Base-by-base conservation (phyloP, 2,113 vertebrate genomes). In the Paratilapia polleni region DNA sequence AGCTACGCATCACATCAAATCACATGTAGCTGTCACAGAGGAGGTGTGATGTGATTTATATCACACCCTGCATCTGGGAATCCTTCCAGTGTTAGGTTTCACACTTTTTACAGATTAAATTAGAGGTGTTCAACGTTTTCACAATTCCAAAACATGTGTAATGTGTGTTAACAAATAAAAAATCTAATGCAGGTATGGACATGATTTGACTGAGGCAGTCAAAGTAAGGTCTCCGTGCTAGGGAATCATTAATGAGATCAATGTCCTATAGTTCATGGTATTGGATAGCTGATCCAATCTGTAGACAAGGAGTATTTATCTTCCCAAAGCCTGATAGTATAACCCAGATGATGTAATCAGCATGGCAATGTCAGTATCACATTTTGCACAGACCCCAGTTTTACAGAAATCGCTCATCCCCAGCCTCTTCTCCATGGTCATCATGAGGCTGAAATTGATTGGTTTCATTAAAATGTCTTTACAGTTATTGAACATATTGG, bases 11-110 rank as follows among this genome's bases (percentile, higher is more conserved):
- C 38, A 24, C 61, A 49, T 78, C 43, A 31, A 64, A 66, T 83
- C 31, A 58, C 62, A 73, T n/a, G 58, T 8, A 84, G 81, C 81
- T 85, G 83, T 84, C 75, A 78, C 64, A 56, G 56, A 20, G 38
- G 54, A 77, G 74, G 38, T 60, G 77, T 8, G 11, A 63, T 60
- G 77, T 68, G 76, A 90, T 87, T 73, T 77, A 81, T 88, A 70
- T 76, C 77, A 31, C 63, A 73, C 68, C 38, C 52, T 43, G 24
- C 81, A 9, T 59, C 68, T 70, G 62, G 61, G 78, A 86, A 1
- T 60, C 4, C 63, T 59, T 75, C 47, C 68, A 77, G 60, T 70
- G 61, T 56, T 22, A 70, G 38, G 47, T 26, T 60, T 81, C 78
- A 62, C 64, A 49, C n/a, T 2, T 81, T 22, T 70, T 34, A 56